Percentiles rank a stretch among this genome's conserved stretches.
phyloP scores from a whole-genome alignment of 1,140 invertebrate genomes.

The Cheumatopsyche charites region DNA sequence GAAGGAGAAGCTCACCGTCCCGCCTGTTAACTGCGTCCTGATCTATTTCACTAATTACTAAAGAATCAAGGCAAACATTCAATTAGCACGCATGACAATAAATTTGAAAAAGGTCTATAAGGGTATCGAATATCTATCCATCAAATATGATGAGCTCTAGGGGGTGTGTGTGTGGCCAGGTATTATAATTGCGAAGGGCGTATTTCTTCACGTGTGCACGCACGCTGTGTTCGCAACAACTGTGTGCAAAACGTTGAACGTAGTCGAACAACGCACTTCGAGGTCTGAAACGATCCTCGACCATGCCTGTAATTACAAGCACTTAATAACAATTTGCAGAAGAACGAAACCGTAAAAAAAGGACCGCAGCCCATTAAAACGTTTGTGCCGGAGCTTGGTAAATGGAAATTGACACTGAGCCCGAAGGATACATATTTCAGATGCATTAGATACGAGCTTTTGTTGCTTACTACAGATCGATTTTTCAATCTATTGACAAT shows the following conservation, averaged over 20 bases:
- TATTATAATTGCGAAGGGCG: neutral
- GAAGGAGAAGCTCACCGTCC: no score
- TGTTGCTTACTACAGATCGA: no score
- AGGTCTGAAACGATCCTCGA: constrained; percentile 10
- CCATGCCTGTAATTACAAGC: constrained; percentile 25
- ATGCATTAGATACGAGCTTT: no score
- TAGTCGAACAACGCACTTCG: constrained; percentile 4
- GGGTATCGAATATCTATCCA: no score
- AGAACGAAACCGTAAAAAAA: neutral
- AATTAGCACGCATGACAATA: no score
- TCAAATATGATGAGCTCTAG: no score
- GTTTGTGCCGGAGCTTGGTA: neutral
- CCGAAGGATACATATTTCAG: neutral
- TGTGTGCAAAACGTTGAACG: neutral
- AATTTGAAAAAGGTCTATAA: no score
- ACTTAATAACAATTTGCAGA: constrained; percentile 27
- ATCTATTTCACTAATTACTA: no score
- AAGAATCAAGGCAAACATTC: no score
- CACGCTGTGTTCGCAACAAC: neutral
- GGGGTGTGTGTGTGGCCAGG: no score
- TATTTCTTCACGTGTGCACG: neutral
- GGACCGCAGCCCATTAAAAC: constrained; percentile 7
- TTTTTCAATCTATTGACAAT: no score
- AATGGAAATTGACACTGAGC: constrained; percentile 14
- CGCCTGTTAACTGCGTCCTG: no score